Base-by-base conservation (phyloP, 2,888 invertebrate genomes). In the Polymixis flavicincta region DNA sequence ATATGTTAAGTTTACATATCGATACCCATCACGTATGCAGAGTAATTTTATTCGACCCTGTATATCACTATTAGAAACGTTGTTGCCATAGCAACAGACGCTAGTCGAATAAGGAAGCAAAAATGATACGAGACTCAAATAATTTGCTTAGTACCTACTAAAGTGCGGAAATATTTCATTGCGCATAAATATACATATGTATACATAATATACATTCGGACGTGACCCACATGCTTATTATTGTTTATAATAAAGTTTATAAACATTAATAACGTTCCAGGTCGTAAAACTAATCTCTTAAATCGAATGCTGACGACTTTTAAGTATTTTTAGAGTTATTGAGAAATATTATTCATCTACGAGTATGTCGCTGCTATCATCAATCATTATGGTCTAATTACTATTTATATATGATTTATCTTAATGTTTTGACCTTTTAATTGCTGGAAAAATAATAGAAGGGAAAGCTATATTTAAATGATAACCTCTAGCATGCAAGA, bases 181-280 rank as follows among this genome's bases (percentile, higher is more conserved):
- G 60, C 28, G 11, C 19, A 66, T 45, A 78, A 57, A 61, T 73
- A 52, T 80, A 79, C 68, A 80, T 80, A 69, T 42, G 25, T 69
- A 69, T 42, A 74, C 13, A 70, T 60, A 48, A 52, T 37, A 61
- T 71, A 82, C 19, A 55, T 19, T 71, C 22, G 19, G 50, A 78
- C 84, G 73, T 81, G 84, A 76, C 63, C 66, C 6, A 73, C 63
- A 84, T 84, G 54, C 11, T 69, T 76, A 82, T 83, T 80, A 68
- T 77, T 73, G 32, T 76, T 74, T 78, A 61, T 54, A 65, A 57
- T 64, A 55, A 71, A 65, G 57, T 72, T 60, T 63, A 64, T 74
- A 71, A 76, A 68, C 59, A 81, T 71, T 55, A 52, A 60, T 25
- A 55, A 66, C 65, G 83, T 42, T 48, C 17, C 42, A 69, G 60